A percentile compares a stretch with the other conserved stretches of the same genome.
Conservation (phyloP, 2,113 vertebrate genomes). For the Pygoscelis antarcticus region DNA sequence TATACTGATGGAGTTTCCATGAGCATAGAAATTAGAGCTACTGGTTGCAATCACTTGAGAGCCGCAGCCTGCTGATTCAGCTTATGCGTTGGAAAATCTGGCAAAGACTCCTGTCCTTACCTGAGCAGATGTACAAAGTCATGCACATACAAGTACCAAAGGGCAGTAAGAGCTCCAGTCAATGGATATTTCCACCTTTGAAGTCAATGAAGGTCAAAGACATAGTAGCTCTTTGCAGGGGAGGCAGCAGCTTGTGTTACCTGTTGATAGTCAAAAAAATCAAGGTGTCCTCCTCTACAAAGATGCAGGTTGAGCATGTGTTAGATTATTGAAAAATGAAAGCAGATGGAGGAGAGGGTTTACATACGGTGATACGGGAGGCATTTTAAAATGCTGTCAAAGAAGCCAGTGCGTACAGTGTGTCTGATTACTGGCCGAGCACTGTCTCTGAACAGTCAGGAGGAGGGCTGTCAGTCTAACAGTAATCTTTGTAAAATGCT, state of each 20-base stretch:
- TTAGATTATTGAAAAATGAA: neutral
- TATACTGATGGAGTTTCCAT: constrained; percentile 32
- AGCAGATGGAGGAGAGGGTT: neutral
- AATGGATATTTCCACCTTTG: neutral
- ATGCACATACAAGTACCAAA: neutral
- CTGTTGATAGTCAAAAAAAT: neutral
- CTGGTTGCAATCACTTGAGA: neutral
- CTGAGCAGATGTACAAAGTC: neutral
- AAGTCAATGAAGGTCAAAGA: neutral
- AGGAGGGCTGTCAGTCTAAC: neutral
- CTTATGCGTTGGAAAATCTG: neutral
- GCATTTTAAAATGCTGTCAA: neutral
- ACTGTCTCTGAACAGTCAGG: neutral
- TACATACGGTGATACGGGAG: neutral
- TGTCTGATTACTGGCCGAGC: neutral
- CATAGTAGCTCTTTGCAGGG: neutral
- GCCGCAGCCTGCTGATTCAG: neutral
- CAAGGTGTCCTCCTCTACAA: neutral
- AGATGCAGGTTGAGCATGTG: neutral
- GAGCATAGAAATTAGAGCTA: neutral
- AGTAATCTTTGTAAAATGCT: neutral
- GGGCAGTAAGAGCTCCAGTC: neutral
- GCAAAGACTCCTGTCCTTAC: neutral
- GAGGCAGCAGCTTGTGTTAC: neutral
- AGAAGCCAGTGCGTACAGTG: fast-evolving